phyloP scores from a whole-genome alignment of 2,888 invertebrate species.

The Lasiommata megera region DNA sequence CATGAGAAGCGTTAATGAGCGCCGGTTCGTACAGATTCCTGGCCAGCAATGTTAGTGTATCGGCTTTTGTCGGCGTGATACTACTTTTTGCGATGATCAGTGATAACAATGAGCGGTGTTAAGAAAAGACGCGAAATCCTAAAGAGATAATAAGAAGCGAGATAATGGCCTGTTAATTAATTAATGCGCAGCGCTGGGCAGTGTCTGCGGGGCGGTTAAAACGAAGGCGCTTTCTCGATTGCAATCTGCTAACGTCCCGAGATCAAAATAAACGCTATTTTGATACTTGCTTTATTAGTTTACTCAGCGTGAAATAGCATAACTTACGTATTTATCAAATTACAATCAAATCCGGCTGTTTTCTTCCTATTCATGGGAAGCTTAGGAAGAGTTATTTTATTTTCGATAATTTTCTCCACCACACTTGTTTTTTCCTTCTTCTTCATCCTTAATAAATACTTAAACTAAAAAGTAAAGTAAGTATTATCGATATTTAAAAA shows the following conservation, averaged over 20 bases:
- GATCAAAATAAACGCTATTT: conserved; percentile 15
- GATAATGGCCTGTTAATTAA: conserved; percentile 61
- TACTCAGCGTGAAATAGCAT: background rate
- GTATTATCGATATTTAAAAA: too few relatives aligned
- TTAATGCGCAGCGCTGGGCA: conserved; percentile 42
- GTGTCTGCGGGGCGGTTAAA: conserved; percentile 24
- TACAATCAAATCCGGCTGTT: too few relatives aligned
- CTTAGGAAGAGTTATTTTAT: too few relatives aligned
- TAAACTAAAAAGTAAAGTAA: too few relatives aligned
- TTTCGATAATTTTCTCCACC: too few relatives aligned
- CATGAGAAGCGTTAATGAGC: conserved; percentile 76
- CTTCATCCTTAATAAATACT: too few relatives aligned
- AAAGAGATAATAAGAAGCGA: conserved; percentile 54
- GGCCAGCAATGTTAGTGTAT: conserved; percentile 65
- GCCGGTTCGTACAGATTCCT: conserved; percentile 68
- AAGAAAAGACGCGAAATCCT: conserved; percentile 62
- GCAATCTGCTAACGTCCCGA: conserved; percentile 30
- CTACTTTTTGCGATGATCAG: conserved; percentile 74
- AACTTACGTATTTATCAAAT: too few relatives aligned
- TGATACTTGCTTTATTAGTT: background rate
- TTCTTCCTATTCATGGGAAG: too few relatives aligned
- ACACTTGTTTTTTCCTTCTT: too few relatives aligned
- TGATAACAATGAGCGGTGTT: conserved; percentile 75
- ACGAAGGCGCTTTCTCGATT: conserved; percentile 26
- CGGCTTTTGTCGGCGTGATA: conserved; percentile 76